A percentile compares a stretch with the other conserved stretches of the same genome.
Evolutionary conservation across 2,888 invertebrate genomes (phyloP).

Genomic region (Acanthosepion pharaonis): DNA sequence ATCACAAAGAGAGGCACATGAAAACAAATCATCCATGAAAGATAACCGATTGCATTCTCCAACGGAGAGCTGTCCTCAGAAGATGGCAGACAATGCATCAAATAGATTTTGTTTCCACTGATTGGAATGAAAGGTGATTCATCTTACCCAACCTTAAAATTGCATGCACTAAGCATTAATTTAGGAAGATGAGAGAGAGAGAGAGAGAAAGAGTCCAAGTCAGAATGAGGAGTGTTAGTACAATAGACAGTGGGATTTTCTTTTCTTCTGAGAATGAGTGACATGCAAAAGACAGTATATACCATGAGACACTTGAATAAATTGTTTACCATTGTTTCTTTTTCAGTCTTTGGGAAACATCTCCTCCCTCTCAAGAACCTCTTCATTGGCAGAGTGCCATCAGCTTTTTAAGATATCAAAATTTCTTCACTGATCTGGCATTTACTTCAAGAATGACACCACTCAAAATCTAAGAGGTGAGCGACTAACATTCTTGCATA

Average conservation of each 20-base stretch:
- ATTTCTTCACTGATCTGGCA: background rate
- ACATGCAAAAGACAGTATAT: background rate
- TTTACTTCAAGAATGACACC: background rate
- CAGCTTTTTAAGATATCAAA: background rate
- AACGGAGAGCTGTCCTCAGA: background rate
- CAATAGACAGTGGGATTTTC: background rate
- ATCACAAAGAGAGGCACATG: background rate
- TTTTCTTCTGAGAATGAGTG: background rate
- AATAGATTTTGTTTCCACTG: background rate
- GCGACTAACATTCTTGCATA: background rate
- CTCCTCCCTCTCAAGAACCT: background rate
- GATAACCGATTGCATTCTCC: background rate
- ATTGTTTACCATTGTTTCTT: background rate
- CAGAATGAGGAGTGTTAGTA: background rate
- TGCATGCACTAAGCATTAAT: background rate
- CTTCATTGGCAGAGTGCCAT: background rate
- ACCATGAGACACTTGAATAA: background rate
- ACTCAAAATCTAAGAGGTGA: background rate
- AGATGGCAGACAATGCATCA: constrained; percentile 1
- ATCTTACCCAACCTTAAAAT: background rate
- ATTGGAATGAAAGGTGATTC: background rate
- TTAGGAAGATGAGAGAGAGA: background rate
- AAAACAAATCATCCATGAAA: background rate
- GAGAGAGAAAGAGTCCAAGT: background rate
- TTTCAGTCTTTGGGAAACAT: background rate